phyloP scores from a whole-genome alignment of 2,113 vertebrate genomes.

The Phycodurus eques region DNA sequence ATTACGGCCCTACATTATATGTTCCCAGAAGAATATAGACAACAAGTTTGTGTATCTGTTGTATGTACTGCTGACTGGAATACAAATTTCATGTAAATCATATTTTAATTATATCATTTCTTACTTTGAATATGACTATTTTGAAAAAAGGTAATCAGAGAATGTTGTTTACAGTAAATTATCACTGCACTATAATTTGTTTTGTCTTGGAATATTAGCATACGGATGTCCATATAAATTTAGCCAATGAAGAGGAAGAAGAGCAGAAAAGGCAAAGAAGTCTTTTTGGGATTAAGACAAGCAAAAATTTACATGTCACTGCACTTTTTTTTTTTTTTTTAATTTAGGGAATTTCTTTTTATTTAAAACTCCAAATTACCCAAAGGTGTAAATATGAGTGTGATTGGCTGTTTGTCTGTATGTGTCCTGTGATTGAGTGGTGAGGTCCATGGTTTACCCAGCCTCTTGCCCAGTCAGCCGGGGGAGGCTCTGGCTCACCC shows the following conservation, averaged over 20 bases:
- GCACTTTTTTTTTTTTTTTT: background rate
- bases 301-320: background rate
- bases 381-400: background rate
- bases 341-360: background rate
- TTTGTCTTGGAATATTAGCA: background rate
- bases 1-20: background rate
- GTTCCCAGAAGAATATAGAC: too few relatives aligned
- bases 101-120: background rate
- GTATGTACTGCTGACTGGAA: background rate
- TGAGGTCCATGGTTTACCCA: background rate
- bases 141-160: background rate
- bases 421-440: slow-evolving; percentile 7
- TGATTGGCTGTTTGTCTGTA: too few relatives aligned
- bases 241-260: background rate
- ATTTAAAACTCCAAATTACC: background rate
- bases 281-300: slow-evolving; percentile 9
- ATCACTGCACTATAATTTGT: background rate
- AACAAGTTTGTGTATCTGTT: background rate
- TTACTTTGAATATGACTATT: background rate
- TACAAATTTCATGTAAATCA: background rate
- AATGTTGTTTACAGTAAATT: background rate
- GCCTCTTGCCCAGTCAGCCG: background rate
- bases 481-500: background rate
- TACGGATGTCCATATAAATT: slow-evolving; percentile 1
- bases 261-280: slow-evolving; percentile 16